Conservation (phyloP, 2,113 vertebrate species). For the Cryptotis parvus region DNA sequence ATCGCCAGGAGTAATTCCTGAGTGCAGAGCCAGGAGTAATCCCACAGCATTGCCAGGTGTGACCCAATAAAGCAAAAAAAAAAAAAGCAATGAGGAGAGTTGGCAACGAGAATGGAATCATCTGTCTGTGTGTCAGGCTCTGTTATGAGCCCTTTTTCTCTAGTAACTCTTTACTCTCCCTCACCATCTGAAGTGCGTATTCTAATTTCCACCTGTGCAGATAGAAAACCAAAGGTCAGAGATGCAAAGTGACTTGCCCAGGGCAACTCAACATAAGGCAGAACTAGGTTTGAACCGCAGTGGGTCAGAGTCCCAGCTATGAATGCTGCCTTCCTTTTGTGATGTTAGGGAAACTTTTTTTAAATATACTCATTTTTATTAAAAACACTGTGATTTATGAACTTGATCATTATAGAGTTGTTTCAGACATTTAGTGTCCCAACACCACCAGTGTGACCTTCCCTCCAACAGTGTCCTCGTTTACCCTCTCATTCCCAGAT, state of each 20-base stretch:
- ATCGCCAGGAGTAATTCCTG: no score
- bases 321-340: background rate
- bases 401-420: no score
- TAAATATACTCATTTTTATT: no score
- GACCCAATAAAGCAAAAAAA: no score
- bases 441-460: no score
- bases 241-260: background rate
- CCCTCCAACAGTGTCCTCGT: no score
- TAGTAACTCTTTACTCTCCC: background rate
- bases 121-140: background rate
- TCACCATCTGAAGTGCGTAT: background rate
- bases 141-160: conserved; percentile 4
- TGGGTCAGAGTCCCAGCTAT: background rate
- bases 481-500: no score
- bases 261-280: background rate
- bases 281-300: background rate
- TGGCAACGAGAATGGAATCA: background rate
- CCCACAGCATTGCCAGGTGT: no score
- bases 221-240: background rate
- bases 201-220: background rate
- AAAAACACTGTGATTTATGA: no score
- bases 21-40: no score
- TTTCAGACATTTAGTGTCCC: no score
- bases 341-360: background rate
- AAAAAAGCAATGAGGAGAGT: no score